phyloP scores from a whole-genome alignment of 1,140 invertebrate genomes.

The Drosophila sulfurigaster region DNA sequence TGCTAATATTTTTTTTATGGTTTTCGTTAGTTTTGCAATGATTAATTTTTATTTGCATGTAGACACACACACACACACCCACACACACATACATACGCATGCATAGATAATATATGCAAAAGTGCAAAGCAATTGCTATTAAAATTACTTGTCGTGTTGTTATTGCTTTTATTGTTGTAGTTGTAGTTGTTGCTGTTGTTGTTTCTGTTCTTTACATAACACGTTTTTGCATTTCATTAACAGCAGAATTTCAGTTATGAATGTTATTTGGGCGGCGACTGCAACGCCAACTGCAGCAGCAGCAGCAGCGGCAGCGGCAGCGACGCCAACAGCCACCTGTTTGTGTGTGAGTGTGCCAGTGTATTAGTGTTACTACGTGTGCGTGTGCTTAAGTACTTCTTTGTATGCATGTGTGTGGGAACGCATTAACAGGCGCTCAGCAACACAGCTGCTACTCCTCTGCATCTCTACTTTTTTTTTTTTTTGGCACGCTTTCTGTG shows the following conservation, averaged over 20 bases:
- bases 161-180: conserved; percentile 2
- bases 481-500: conserved; percentile 60
- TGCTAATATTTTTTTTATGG: conserved; percentile 58
- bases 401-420: conserved; percentile 31
- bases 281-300: conserved; percentile 13
- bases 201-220: conserved; percentile 68
- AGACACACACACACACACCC: conserved; percentile 10
- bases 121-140: conserved; percentile 62
- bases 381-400: conserved; percentile 14
- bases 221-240: conserved; percentile 75
- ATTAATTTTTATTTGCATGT: conserved; percentile 74
- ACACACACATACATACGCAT: conserved; percentile 9
- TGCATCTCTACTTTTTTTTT: conserved; percentile 30
- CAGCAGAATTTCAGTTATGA: conserved; percentile 61
- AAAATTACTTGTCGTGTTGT: conserved; percentile 50
- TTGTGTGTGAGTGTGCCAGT: conserved; percentile 20
- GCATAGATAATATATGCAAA: conserved; percentile 36
- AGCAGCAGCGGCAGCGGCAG: not conserved
- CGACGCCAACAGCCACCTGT: conserved; percentile 39
- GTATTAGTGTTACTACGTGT: conserved; percentile 13
- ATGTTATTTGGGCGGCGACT: conserved; percentile 45
- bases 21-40: conserved; percentile 69
- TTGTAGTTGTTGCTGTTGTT: conserved; percentile 16
- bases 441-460: conserved; percentile 16
- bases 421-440: conserved; percentile 65